A percentile compares a stretch with the other conserved stretches of the same genome.
Evolutionary conservation across 1,140 invertebrate genomes (phyloP).

Genomic region (Acromyrmex echinatior): DNA sequence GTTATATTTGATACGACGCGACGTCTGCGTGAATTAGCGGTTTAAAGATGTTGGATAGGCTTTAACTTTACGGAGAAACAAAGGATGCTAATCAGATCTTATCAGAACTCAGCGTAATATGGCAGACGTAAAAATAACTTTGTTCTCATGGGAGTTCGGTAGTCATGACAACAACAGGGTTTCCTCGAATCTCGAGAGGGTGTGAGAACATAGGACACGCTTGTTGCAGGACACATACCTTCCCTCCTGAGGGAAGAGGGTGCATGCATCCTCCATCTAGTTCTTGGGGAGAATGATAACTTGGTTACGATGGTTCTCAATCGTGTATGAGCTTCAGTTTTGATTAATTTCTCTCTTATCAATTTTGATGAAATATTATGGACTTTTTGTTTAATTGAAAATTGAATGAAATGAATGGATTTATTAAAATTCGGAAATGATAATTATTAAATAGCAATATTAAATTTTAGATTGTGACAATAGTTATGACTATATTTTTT

Average conservation of each 20-base stretch:
- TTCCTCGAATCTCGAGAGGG: slow-evolving; percentile 76
- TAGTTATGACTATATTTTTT: background rate
- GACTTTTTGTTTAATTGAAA: background rate
- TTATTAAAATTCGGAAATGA: background rate
- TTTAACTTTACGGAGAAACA: background rate
- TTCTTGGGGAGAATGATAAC: slow-evolving; percentile 77
- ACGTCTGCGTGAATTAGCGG: background rate
- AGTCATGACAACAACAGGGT: slow-evolving; percentile 71
- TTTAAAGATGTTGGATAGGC: background rate
- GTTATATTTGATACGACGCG: background rate
- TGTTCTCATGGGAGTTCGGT: slow-evolving; percentile 67
- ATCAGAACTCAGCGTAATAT: background rate
- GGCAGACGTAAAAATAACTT: slow-evolving; percentile 71
- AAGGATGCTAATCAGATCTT: slow-evolving; percentile 54
- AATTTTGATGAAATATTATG: background rate
- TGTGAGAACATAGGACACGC: slow-evolving; percentile 67
- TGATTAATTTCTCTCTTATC: background rate
- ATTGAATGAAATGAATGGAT: background rate
- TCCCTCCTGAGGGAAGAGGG: slow-evolving; percentile 73
- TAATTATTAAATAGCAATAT: background rate
- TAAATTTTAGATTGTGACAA: background rate
- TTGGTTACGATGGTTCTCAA: slow-evolving; percentile 79
- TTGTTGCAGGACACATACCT: slow-evolving; percentile 77
- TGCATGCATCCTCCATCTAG: slow-evolving; percentile 72
- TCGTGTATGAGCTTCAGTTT: slow-evolving; percentile 6